phyloP scores from a whole-genome alignment of 2,888 invertebrate genomes.

The Archips crataeganus region DNA sequence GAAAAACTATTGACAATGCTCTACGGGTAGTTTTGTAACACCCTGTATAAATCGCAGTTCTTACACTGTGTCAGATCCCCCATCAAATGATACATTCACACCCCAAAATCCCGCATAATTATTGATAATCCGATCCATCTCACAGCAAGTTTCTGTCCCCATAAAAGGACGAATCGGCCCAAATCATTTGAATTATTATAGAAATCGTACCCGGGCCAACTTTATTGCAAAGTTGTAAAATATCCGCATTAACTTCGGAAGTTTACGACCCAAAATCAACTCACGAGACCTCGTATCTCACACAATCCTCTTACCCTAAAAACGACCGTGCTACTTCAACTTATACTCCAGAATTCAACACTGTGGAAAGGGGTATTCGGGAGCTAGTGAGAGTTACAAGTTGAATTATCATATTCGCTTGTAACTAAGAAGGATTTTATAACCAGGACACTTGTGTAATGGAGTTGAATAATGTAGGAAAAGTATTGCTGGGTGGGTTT shows the following conservation, averaged over 20 bases:
- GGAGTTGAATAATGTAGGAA: conserved; percentile 33
- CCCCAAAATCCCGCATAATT: background rate
- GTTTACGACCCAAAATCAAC: conserved; percentile 48
- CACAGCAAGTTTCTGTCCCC: conserved; percentile 34
- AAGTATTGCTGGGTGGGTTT: conserved; percentile 3
- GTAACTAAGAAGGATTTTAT: conserved; percentile 43
- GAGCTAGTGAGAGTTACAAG: conserved; percentile 3
- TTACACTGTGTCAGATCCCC: background rate
- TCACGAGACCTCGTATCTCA: conserved; percentile 23
- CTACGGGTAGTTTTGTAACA: no score
- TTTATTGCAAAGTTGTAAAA: conserved; percentile 56
- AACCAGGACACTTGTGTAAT: conserved; percentile 36
- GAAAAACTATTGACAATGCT: no score
- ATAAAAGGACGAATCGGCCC: conserved; percentile 43
- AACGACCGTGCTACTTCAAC: conserved; percentile 14
- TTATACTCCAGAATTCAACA: background rate
- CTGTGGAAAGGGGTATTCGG: background rate
- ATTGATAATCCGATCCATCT: conserved; percentile 13
- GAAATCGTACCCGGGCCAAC: conserved; percentile 49
- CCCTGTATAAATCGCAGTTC: no score
- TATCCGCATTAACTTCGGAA: conserved; percentile 41
- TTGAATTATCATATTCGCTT: conserved; percentile 43
- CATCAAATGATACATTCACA: background rate
- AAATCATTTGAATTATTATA: conserved; percentile 57
- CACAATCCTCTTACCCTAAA: background rate